Percentiles rank a stretch among this genome's conserved stretches.
phyloP scores from a whole-genome alignment of 2,797 vertebrate species.

The Hyperoplus immaculatus region DNA sequence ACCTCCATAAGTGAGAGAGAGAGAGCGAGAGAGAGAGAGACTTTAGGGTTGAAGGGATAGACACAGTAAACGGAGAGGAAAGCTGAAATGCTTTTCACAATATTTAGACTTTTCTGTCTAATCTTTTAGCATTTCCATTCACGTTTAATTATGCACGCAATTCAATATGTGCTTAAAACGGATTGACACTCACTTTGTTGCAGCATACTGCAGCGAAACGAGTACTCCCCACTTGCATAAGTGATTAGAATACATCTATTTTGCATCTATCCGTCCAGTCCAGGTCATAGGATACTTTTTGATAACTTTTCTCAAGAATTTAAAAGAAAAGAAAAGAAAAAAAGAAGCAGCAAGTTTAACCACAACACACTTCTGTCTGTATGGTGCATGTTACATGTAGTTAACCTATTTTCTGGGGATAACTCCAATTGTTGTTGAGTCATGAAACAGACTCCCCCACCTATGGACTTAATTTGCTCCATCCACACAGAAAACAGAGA shows the following conservation, averaged over 20 bases:
- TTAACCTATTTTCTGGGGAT: too few species aligned
- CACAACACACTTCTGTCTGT: too few species aligned
- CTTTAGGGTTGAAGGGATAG: conserved; percentile 20
- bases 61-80: conserved; percentile 25
- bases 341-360: too few species aligned
- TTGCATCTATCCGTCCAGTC: neutral
- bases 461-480: too few species aligned
- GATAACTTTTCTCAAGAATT: neutral
- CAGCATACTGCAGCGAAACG: neutral
- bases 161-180: conserved; percentile 18
- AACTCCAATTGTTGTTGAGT: too few species aligned
- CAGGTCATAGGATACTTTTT: neutral
- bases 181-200: neutral
- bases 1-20: conserved; percentile 56
- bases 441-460: too few species aligned
- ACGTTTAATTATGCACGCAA: conserved; percentile 16
- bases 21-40: conserved; percentile 30
- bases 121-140: neutral
- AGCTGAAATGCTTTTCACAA: conserved; percentile 27
- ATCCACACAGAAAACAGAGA: too few species aligned
- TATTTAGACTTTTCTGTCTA: neutral
- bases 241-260: neutral
- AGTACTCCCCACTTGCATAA: neutral
- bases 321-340: neutral
- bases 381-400: too few species aligned